These are phyloP conservation scores for Agrenia bidenticulata DNA, from an alignment of 2,888 invertebrate genomes.

Conservation along the genomic window DNA sequence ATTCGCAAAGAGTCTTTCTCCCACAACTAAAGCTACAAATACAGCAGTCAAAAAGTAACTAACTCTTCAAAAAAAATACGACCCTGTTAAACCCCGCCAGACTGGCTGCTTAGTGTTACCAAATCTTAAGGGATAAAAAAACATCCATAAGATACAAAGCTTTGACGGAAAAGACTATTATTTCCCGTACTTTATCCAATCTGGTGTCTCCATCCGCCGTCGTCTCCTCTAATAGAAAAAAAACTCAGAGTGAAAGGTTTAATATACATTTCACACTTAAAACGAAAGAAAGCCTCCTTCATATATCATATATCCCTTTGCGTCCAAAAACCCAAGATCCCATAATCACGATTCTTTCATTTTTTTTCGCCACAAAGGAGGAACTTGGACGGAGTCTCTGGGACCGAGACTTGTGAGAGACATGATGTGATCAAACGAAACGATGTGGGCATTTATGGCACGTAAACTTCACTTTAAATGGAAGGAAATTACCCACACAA, in stretches of 20 bases:
- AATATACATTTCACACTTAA: constrained; percentile 1
- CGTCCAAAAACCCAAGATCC: neutral
- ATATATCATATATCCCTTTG: neutral
- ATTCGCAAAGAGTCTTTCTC: too few species aligned
- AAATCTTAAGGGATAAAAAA: neutral
- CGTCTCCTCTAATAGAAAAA: constrained; percentile 1
- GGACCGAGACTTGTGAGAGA: too few species aligned
- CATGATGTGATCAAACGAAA: too few species aligned
- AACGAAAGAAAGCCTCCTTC: neutral
- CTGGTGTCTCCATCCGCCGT: constrained; percentile 41
- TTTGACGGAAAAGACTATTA: constrained; percentile 37
- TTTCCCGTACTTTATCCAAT: constrained; percentile 35
- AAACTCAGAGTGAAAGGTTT: neutral
- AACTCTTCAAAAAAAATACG: too few species aligned
- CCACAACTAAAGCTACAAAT: too few species aligned
- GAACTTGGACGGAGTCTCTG: too few species aligned
- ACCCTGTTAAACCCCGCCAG: neutral
- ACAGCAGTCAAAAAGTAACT: too few species aligned
- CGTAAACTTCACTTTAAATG: constrained; percentile 6
- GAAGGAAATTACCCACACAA: neutral
- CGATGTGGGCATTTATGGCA: constrained; percentile 7
- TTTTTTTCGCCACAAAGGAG: too few species aligned
- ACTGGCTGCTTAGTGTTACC: constrained; percentile 6
- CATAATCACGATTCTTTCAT: too few species aligned
- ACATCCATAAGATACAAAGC: neutral